Evolutionary conservation across 2,888 invertebrate species (phyloP), one percentile per base, ranked within the genome.

Genomic region (Drosophila picticornis): DNA sequence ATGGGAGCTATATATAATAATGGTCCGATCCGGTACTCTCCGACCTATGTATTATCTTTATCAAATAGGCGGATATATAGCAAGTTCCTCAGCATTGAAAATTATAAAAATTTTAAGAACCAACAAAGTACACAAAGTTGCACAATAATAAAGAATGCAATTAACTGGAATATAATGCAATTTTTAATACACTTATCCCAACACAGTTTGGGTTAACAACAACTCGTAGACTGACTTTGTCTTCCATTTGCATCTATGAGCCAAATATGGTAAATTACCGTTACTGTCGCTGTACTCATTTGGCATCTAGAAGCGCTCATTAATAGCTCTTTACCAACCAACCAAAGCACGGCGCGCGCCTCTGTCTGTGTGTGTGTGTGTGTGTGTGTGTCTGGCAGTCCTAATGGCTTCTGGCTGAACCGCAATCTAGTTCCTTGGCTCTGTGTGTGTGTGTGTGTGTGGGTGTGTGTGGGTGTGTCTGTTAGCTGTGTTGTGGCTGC

Each of bases 401-500:
- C 38, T 31, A 57, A 57, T 57, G 46, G 31, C 46, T 43, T 57
- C 31, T 43, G 22, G 31, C 22, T 43, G 31, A 57, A 25, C 46
- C 43, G 11, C 57, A 57, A 19, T 43, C 22, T 3, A 40, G 29
- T 56, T 29, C 38, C n/a, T 56, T 56, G 16, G 10, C n/a, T 29
- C n/a, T 5, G n/a, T 36, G 22, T 31, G n/a, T 31, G 51, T 32
- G 9, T 22, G 52, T 31, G 19, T n/a, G 51, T 32, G 32, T 53
- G 53, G 22, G 52, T 22, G 32, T 52, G 31, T 52, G 51, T 32
- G 51, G 32, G 32, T 53, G 53, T 53, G 53, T 53, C 34, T 53
- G 53, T 10, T 34, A 4, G 25, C 46, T 25, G 53, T 38, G 56
- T 62, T 46, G 43, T 46, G 57, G 46, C 57, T 57, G 60, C 52